These are phyloP conservation scores for Metellina segmentata DNA, from an alignment of 2,888 invertebrate genomes.

Conservation along the genomic window DNA sequence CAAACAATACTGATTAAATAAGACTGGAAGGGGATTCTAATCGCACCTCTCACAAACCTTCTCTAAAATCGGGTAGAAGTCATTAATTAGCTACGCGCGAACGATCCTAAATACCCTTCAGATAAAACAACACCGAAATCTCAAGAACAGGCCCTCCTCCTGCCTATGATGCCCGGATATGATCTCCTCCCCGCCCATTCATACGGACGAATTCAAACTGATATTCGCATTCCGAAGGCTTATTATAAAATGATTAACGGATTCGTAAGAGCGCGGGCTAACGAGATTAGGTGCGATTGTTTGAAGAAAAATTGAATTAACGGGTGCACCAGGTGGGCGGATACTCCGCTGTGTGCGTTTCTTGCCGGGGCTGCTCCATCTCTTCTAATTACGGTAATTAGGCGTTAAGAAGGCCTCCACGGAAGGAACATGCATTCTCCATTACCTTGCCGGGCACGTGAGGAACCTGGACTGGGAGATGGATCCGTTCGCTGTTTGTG, in stretches of 20 bases:
- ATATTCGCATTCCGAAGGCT: not conserved
- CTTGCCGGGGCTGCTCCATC: conserved; percentile 26
- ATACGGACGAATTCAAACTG: no score
- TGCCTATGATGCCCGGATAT: not conserved
- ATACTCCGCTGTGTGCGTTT: not conserved
- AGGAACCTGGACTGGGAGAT: conserved; percentile 20
- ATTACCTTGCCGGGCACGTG: conserved; percentile 53
- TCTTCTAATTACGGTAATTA: conserved; percentile 74
- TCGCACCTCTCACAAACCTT: not conserved
- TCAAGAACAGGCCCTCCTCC: not conserved
- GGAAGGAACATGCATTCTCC: conserved; percentile 67
- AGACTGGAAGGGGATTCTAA: not conserved
- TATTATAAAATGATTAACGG: conserved; percentile 69
- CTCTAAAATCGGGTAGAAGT: not conserved
- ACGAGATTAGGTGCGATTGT: conserved; percentile 65
- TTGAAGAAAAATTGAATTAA: conserved; percentile 74
- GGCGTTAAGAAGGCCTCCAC: conserved; percentile 52
- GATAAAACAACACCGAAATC: not conserved
- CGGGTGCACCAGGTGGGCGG: not conserved
- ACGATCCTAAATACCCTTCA: not conserved
- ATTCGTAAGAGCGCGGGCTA: conserved; percentile 26
- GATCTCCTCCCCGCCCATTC: not conserved
- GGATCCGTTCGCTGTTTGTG: conserved; percentile 24
- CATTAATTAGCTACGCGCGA: not conserved
- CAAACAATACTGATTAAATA: not conserved